Conservation (phyloP, 1,140 invertebrate species). For the Nasonia giraulti region DNA sequence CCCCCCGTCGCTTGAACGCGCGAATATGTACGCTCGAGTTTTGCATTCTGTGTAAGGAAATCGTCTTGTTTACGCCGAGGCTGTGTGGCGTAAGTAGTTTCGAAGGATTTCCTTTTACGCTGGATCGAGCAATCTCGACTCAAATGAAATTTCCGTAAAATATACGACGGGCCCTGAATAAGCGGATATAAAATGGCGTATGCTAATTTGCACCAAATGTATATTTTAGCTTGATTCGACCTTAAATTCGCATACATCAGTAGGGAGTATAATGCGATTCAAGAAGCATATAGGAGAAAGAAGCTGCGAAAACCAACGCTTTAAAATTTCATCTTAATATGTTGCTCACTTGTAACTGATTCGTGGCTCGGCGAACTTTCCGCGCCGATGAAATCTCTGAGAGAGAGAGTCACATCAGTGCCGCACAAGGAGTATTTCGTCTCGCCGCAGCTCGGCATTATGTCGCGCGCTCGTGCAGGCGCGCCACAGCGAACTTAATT, state of each 20-base stretch:
- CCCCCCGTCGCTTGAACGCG: background rate
- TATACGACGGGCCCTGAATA: too few relatives aligned
- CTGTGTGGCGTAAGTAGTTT: too few relatives aligned
- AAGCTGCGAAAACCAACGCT: background rate
- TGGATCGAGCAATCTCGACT: too few relatives aligned
- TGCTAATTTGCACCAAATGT: too few relatives aligned
- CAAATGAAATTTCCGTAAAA: background rate
- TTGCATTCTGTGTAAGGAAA: background rate
- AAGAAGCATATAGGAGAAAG: too few relatives aligned
- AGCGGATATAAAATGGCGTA: too few relatives aligned
- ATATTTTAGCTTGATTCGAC: too few relatives aligned
- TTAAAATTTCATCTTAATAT: background rate
- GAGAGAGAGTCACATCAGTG: background rate
- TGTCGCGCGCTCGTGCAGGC: background rate
- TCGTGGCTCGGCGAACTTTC: background rate
- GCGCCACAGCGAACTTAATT: conserved; percentile 1
- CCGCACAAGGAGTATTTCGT: background rate
- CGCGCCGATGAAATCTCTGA: background rate
- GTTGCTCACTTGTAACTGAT: background rate
- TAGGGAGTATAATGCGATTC: too few relatives aligned
- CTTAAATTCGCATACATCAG: too few relatives aligned
- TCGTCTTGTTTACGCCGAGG: background rate
- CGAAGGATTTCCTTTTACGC: too few relatives aligned
- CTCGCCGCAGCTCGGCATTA: background rate
- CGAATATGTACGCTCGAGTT: background rate